phyloP scores from a whole-genome alignment of 2,797 vertebrate genomes.

The Rhinoraja longicauda region DNA sequence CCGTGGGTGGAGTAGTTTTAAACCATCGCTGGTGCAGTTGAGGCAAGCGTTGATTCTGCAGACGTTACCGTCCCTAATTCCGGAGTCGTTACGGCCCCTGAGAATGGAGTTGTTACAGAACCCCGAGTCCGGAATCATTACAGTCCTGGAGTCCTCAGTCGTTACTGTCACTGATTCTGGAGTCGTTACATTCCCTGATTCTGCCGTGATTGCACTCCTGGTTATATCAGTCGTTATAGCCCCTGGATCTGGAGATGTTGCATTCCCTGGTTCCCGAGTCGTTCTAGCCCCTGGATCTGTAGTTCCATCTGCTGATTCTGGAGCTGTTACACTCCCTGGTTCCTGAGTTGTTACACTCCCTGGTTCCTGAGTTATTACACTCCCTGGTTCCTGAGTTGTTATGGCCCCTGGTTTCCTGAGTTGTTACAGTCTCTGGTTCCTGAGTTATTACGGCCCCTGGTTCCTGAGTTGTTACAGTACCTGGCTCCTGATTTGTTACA shows the following conservation, averaged over 20 bases:
- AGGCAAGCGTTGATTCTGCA: slow-evolving; percentile 33
- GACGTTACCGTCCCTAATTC: slow-evolving; percentile 30
- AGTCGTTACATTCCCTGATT: too few species aligned
- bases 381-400: background rate
- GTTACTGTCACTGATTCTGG: too few species aligned
- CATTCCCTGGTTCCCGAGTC: background rate
- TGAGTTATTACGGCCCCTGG: background rate
- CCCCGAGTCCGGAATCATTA: too few species aligned
- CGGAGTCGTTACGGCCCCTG: background rate
- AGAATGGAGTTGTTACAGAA: too few species aligned
- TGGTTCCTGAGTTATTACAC: too few species aligned
- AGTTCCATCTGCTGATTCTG: slow-evolving; percentile 26
- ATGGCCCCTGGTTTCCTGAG: too few species aligned
- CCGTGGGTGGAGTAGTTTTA: slow-evolving; percentile 41
- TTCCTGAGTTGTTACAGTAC: slow-evolving; percentile 37
- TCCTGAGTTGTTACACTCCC: slow-evolving; percentile 30
- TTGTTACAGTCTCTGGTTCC: background rate
- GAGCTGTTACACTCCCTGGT: background rate
- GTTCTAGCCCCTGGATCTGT: background rate
- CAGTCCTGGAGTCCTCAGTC: too few species aligned
- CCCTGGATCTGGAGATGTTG: too few species aligned
- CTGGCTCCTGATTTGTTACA: slow-evolving; percentile 30
- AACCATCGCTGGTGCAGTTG: slow-evolving; percentile 32
- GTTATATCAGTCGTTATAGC: background rate
- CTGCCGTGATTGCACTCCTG: too few species aligned